Evolutionary conservation across 2,113 vertebrate species (phyloP), one percentile per base, ranked within the genome.

Genomic region (Montifringilla adamsi): DNA sequence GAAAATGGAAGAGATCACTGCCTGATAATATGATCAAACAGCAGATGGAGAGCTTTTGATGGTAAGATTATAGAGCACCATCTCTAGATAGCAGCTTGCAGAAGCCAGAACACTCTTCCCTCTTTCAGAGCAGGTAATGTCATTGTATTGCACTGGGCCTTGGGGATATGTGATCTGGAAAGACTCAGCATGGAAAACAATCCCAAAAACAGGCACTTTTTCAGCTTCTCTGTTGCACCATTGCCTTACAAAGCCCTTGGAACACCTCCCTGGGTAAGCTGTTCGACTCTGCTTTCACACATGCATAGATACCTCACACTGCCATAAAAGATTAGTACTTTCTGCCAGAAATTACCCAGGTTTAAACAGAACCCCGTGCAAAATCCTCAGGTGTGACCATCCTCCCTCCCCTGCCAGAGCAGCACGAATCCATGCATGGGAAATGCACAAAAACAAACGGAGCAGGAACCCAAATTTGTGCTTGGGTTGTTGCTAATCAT

Each of bases 401-500:
- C 22, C 39, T 24, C 53, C 43, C 26, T 47, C 26, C 33, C 33
- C 66, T 46, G 76, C 64, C 58, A 35, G 41, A 78, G 76, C 60
- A 78, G n/a, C 30, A 8, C 0, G 0, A 31, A 46, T 33, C 5
- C 13, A 3, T 18, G 24, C 27, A 5, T 2, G 41, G 33, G 43
- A 75, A 84, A 53, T 3, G 47, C 47, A n/a, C 1, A 0, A 14
- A 72, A 75, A 67, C 35, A 62, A 49, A 17, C 2, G 2, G 46
- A 75, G 77, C 58, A 69, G 47, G 67, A 93, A 33, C 53, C 21
- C 80, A 78, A 67, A 77, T 50, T 27, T 47, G 39, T 77, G 79
- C n/a, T 56, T 68, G 56, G 47, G 5, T 62, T 75, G 9, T 23
- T 43, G 53, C 37, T 82, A 68, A 67, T 41, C 46, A 9, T 33